These are phyloP conservation scores for Lamproptera curius DNA, from an alignment of 2,888 invertebrate species.

Conservation along the genomic window DNA sequence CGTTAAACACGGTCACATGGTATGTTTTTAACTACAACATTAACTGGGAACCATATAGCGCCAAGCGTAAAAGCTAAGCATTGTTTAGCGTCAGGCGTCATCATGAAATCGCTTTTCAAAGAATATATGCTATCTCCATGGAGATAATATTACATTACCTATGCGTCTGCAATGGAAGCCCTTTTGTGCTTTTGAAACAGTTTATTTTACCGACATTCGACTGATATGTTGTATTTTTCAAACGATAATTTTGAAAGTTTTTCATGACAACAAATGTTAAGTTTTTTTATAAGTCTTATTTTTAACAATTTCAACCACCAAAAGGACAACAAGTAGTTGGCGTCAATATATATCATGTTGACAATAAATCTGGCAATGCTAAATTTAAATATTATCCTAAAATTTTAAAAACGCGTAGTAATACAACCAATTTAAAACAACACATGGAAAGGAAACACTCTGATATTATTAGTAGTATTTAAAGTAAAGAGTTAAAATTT, in stretches of 20 bases:
- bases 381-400: conserved; percentile 27
- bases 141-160: no score
- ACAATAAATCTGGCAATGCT: conserved; percentile 23
- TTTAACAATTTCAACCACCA: conserved; percentile 14
- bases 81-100: no score
- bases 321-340: conserved; percentile 20
- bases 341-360: conserved; percentile 24
- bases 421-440: conserved; percentile 26
- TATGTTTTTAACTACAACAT: no score
- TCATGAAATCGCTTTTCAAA: no score
- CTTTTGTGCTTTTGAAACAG: neutral
- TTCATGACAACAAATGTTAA: neutral
- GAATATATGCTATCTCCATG: no score
- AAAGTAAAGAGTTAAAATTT: conserved; percentile 17
- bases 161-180: no score
- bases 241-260: neutral
- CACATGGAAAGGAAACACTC: conserved; percentile 23
- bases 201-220: neutral
- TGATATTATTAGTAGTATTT: conserved; percentile 22
- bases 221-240: neutral
- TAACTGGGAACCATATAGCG: no score
- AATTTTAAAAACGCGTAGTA: conserved; percentile 25
- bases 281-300: conserved; percentile 1
- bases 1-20: no score
- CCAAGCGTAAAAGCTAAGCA: no score